These are phyloP conservation scores for Lacerta agilis DNA, from an alignment of 2,797 vertebrate genomes.

Conservation along the genomic window DNA sequence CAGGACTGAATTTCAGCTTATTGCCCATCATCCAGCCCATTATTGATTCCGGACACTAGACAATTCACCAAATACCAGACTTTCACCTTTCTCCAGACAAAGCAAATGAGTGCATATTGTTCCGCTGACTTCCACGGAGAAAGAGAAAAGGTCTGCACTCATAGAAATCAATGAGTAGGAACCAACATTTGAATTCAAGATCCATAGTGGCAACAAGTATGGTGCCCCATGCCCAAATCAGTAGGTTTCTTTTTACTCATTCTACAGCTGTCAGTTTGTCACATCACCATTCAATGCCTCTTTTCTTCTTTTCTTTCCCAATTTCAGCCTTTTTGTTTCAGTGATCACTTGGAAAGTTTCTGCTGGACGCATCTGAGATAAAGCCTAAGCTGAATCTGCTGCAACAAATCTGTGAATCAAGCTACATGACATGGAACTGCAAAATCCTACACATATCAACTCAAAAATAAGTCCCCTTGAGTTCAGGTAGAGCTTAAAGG, in stretches of 20 bases:
- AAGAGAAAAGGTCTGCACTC: not conserved
- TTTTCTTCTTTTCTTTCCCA: not conserved
- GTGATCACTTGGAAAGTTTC: not conserved
- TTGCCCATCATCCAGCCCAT: not conserved
- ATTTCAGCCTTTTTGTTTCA: not conserved
- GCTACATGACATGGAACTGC: slow-evolving; percentile 54
- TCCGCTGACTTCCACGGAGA: not conserved
- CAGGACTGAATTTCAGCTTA: not conserved
- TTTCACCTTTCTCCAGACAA: not conserved
- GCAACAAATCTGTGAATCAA: not conserved
- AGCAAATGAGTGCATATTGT: not conserved
- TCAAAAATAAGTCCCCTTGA: no score
- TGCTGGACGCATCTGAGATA: not conserved
- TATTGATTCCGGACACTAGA: not conserved
- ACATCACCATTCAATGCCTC: not conserved
- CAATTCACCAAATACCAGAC: not conserved
- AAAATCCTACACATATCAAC: no score
- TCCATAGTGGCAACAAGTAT: not conserved
- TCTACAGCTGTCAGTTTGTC: not conserved
- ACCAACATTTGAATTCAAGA: not conserved
- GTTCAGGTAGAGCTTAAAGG: no score
- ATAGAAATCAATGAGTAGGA: not conserved
- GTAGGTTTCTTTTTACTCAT: not conserved
- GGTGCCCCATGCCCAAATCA: not conserved
- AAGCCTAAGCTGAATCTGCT: not conserved